phyloP scores from a whole-genome alignment of 2,888 invertebrate genomes.

The Dryocosmus kuriphilus region DNA sequence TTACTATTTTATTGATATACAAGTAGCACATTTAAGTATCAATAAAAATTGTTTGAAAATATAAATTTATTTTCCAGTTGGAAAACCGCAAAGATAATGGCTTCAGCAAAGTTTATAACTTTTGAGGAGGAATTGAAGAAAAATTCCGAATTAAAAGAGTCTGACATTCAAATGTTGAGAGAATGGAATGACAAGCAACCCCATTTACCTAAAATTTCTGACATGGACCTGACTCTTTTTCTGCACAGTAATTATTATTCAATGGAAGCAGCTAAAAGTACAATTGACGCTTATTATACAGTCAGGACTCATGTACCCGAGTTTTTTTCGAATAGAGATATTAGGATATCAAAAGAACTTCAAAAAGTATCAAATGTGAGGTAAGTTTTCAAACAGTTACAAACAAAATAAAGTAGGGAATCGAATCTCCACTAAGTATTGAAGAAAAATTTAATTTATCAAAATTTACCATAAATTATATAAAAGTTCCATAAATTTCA shows the following conservation, averaged over 20 bases:
- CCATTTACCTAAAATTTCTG: constrained; percentile 82
- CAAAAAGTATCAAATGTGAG: constrained; percentile 78
- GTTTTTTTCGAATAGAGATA: constrained; percentile 75
- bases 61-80: no score
- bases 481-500: no score
- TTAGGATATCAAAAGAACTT: constrained; percentile 77
- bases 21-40: neutral
- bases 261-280: constrained; percentile 84
- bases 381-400: constrained; percentile 75
- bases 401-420: no score
- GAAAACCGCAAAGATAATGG: neutral
- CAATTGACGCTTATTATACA: constrained; percentile 85
- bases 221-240: constrained; percentile 82
- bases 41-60: neutral
- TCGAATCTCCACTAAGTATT: no score
- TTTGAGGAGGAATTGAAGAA: constrained; percentile 82
- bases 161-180: constrained; percentile 81
- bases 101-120: constrained; percentile 51
- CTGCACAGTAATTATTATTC: constrained; percentile 85
- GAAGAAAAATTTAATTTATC: no score
- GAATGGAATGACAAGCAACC: constrained; percentile 85
- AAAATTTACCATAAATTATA: no score
- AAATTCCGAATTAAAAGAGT: constrained; percentile 81
- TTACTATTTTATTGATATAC: no score
- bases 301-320: constrained; percentile 82